Evolutionary conservation across 2,888 invertebrate genomes (phyloP), one percentile per base, ranked within the genome.

Genomic region (Sphaeridia pumilis): DNA sequence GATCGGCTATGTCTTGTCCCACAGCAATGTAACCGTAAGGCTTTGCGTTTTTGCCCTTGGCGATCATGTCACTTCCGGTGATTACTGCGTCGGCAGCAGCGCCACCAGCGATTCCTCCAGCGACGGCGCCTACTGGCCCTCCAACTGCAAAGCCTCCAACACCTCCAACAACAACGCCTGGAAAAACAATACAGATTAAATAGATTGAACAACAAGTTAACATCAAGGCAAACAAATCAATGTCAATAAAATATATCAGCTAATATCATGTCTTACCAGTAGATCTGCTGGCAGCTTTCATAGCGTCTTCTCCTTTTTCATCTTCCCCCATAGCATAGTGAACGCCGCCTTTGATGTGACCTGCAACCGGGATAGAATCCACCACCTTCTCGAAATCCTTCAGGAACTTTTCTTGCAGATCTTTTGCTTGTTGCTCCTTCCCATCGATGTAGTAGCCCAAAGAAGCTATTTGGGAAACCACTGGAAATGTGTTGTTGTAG

Each of bases 321-420:
- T 57, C 56, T 17, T 60, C 50, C 24, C 58, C 59, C 35, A 56
- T 7, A 10, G 58, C 56, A 38, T 55, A 60, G 48, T 60, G 59
- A 2, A 57, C 51, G 0, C 57, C 58, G 10, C 61, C 61, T 27
- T 61, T 61, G 22, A 59, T 57, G 26, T 61, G 61, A 10, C 61
- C 61, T 5, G 59, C 61, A 4, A 61, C 58, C 2, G 61, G 61
- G 22, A 61, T 59, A 12, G 27, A 26, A 36, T 43, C 50, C 17
- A 50, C 42, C 3, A 44, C 44, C 14, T 31, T 4, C 7, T 54
- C 44, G 58, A 61, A 57, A 36, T 59, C 61, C 35, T 49, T 41
- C 1, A 58, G 59, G 53, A 59, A 61, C 51, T 59, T 59, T 48
- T 61, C 54, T 48, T 61, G 61, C 25, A 59, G 28, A 41, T 61